These are phyloP conservation scores for Macrotrachela quadricornifera DNA, from an alignment of 1,140 invertebrate species.

Conservation along the genomic window DNA sequence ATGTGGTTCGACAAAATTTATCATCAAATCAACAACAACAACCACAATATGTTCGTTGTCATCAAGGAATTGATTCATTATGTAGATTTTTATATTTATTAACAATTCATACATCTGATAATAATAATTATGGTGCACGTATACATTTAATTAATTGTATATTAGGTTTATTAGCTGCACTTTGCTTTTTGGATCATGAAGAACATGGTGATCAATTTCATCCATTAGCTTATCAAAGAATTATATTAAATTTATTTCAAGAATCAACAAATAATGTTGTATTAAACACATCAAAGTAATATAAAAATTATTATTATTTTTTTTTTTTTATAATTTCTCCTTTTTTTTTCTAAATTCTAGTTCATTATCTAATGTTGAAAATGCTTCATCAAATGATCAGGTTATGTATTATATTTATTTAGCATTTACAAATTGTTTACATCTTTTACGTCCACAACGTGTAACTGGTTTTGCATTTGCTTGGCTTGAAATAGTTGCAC, in stretches of 20 bases:
- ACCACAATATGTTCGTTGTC: slow-evolving; percentile 37
- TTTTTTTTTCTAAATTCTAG: no score
- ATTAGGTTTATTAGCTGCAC: slow-evolving; percentile 77
- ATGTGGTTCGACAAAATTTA: neutral
- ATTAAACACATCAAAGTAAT: no score
- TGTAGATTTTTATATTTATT: slow-evolving; percentile 75
- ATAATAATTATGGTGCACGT: slow-evolving; percentile 55
- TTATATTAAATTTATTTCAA: slow-evolving; percentile 87
- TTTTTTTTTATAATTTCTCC: no score
- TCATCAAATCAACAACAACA: neutral
- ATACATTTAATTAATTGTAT: slow-evolving; percentile 86
- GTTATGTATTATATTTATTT: neutral
- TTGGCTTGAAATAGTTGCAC: slow-evolving; percentile 88
- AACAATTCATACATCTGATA: slow-evolving; percentile 74
- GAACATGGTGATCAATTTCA: slow-evolving; percentile 62
- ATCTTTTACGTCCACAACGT: slow-evolving; percentile 54
- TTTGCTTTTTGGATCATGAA: slow-evolving; percentile 81
- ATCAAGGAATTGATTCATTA: slow-evolving; percentile 80
- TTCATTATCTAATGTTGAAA: no score
- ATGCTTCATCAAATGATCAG: no score
- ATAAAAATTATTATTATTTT: no score
- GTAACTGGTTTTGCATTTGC: slow-evolving; percentile 89
- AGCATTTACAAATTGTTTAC: neutral
- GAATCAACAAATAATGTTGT: slow-evolving; percentile 34
- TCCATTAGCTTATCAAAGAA: slow-evolving; percentile 83